Percentiles rank a stretch among this genome's conserved stretches.
These are phyloP conservation scores for Anomalospiza imberbis DNA, from an alignment of 2,797 vertebrate species.

Conservation along the genomic window DNA sequence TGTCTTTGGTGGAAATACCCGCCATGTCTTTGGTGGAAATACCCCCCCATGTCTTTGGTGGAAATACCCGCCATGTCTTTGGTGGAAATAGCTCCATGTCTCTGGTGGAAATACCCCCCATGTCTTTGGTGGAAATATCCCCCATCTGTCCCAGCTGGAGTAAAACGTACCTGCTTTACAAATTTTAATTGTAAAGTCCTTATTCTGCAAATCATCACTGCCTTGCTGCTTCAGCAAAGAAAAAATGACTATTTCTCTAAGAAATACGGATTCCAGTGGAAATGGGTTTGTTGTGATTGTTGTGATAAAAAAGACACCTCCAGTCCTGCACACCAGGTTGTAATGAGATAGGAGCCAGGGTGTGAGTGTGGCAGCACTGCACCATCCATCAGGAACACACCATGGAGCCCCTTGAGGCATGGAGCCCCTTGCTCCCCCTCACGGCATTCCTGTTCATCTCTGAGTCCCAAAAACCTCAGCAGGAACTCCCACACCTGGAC, in stretches of 20 bases:
- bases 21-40: not conserved
- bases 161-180: not conserved
- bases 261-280: not conserved
- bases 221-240: not conserved
- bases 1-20: not conserved
- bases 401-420: not conserved
- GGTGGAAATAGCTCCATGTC: not conserved
- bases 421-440: not conserved
- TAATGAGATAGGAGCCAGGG: fast-evolving
- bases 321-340: not conserved
- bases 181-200: not conserved
- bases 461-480: not conserved
- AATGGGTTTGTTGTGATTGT: not conserved
- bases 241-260: not conserved
- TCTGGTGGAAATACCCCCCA: not conserved
- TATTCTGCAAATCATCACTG: not conserved
- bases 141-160: not conserved
- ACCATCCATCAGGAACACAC: not conserved
- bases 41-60: not conserved
- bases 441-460: not conserved
- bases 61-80: not conserved
- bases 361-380: fast-evolving
- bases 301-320: not conserved
- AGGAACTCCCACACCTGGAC: not conserved
- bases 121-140: not conserved